These are phyloP conservation scores for Euura lappo DNA, from an alignment of 1,140 invertebrate species.

Conservation along the genomic window DNA sequence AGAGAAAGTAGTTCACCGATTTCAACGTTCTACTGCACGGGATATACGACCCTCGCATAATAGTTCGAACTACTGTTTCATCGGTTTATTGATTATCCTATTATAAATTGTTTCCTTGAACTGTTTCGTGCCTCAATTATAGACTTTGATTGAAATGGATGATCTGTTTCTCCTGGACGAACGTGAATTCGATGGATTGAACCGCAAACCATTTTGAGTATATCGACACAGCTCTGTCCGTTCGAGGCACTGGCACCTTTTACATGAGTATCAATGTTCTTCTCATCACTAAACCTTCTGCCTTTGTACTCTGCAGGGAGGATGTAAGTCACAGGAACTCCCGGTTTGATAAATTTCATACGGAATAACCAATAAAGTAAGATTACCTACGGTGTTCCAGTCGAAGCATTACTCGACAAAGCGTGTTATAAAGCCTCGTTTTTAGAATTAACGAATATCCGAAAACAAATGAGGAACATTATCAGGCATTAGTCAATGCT, in stretches of 20 bases:
- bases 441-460: slow-evolving; percentile 10
- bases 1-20: not conserved
- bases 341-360: not conserved
- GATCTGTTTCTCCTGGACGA: not conserved
- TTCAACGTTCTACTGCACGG: not conserved
- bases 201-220: not conserved
- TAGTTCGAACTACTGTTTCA: not conserved
- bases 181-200: not conserved
- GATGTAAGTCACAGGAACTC: not conserved
- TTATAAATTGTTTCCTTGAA: not conserved
- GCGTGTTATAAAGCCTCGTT: not conserved
- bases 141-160: not conserved
- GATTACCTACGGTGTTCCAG: not conserved
- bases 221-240: not conserved
- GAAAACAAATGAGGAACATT: slow-evolving; percentile 34
- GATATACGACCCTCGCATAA: not conserved
- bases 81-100: not conserved
- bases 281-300: too few species aligned
- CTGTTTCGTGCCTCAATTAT: not conserved
- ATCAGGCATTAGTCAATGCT: slow-evolving; percentile 53
- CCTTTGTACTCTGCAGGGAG: not conserved
- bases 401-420: not conserved
- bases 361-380: slow-evolving; percentile 11
- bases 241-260: not conserved
- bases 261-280: not conserved